Evolutionary conservation across 2,113 vertebrate genomes (phyloP).

Genomic region (Jacana jacana): DNA sequence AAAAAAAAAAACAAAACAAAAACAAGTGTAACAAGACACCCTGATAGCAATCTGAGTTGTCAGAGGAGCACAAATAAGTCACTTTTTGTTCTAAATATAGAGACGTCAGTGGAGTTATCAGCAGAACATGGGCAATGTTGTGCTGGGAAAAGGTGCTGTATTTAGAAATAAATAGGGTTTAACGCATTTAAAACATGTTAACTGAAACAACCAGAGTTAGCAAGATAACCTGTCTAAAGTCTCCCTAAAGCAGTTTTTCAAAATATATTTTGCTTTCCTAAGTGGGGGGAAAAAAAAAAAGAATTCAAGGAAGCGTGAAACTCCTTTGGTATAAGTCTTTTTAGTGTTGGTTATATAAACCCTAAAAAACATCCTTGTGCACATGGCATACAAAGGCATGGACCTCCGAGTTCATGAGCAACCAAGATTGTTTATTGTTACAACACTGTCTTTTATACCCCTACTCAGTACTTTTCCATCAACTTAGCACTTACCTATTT

Average conservation of each 20-base stretch:
- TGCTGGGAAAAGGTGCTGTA: neutral
- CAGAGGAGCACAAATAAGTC: neutral
- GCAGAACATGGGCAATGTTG: neutral
- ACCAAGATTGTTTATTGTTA: too few relatives aligned
- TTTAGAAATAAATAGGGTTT: neutral
- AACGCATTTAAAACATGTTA: neutral
- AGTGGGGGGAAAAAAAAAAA: neutral
- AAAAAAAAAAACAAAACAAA: too few relatives aligned
- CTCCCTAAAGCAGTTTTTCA: neutral
- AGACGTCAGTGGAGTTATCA: neutral
- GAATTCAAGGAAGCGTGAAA: neutral
- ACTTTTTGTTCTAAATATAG: neutral
- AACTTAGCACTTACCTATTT: too few relatives aligned
- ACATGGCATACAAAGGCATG: too few relatives aligned
- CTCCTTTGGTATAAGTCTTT: neutral
- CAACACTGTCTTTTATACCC: too few relatives aligned
- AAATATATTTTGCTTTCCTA: neutral
- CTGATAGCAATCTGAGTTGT: neutral
- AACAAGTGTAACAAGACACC: neutral
- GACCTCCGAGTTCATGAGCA: too few relatives aligned
- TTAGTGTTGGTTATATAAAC: neutral
- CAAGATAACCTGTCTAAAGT: neutral
- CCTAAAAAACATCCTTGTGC: neutral
- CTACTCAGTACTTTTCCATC: too few relatives aligned
- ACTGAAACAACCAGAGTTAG: neutral